These are phyloP conservation scores for Bergia puertoricense DNA, from an alignment of 92 coral and sea anemone species.

Conservation along the genomic window DNA sequence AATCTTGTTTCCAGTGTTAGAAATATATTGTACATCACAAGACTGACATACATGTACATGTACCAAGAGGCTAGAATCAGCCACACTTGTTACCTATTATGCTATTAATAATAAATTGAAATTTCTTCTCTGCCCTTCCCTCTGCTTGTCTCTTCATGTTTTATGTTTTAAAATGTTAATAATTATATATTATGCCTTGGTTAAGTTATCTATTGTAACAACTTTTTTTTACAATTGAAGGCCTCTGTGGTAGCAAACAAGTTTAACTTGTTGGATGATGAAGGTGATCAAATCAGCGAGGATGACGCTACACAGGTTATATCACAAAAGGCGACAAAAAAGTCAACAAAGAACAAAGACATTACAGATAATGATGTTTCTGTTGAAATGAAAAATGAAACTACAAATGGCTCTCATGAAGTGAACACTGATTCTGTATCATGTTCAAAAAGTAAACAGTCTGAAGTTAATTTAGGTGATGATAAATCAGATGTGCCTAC, in stretches of 20 bases:
- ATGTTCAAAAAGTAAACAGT: constrained; percentile 11
- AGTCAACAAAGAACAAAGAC: constrained; percentile 20
- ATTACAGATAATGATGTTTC: constrained; percentile 41
- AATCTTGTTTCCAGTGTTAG: no score
- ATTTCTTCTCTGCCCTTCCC: no score
- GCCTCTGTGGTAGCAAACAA: constrained; percentile 31
- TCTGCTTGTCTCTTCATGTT: no score
- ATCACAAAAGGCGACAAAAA: constrained; percentile 2
- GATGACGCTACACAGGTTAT: not conserved
- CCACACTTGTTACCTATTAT: no score
- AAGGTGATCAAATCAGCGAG: not conserved
- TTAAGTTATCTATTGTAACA: no score
- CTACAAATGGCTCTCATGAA: constrained; percentile 35
- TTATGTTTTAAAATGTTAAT: no score
- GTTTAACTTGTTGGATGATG: constrained; percentile 29
- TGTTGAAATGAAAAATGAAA: constrained; percentile 29
- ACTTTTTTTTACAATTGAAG: not conserved
- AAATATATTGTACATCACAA: no score
- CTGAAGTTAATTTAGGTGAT: constrained; percentile 37
- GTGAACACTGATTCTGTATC: constrained; percentile 20
- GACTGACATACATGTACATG: no score
- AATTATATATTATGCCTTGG: no score
- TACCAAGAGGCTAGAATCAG: no score
- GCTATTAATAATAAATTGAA: no score
- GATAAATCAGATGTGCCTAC: constrained; percentile 25